Conservation (phyloP, 2,888 invertebrate genomes). For the Quadriops clusia region DNA sequence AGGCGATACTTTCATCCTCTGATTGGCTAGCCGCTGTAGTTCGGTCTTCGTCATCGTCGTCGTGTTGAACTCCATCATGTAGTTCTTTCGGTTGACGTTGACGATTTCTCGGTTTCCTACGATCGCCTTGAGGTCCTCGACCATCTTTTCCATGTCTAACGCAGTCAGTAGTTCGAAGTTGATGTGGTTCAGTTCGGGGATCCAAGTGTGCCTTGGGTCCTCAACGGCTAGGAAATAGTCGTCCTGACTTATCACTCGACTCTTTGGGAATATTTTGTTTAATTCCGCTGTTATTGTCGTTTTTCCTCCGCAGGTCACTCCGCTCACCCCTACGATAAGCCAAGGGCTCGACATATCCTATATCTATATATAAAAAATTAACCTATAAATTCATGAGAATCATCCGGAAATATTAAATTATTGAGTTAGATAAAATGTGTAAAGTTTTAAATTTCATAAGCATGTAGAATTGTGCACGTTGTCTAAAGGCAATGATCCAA, state of each 20-base stretch:
- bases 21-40: constrained; percentile 12
- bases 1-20: constrained; percentile 24
- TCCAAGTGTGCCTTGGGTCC: constrained; percentile 50
- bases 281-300: constrained; percentile 56
- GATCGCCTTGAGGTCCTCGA: constrained; percentile 40
- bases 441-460: no score
- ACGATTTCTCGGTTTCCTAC: constrained; percentile 10
- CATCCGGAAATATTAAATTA: no score
- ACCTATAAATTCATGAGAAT: no score
- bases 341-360: no score
- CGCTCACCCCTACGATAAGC: constrained; percentile 56
- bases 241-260: constrained; percentile 57
- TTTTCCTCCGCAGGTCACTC: constrained; percentile 78
- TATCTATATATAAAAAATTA: no score
- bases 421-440: no score
- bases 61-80: neutral
- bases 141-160: constrained; percentile 62
- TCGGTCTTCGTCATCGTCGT: constrained; percentile 5
- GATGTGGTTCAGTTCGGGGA: constrained; percentile 54
- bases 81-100: constrained; percentile 5
- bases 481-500: no score
- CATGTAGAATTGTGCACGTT: no score
- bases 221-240: constrained; percentile 58
- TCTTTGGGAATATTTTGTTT: constrained; percentile 30
- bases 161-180: constrained; percentile 65